phyloP scores from a whole-genome alignment of 2,113 vertebrate species.

The Nannospalax galili region DNA sequence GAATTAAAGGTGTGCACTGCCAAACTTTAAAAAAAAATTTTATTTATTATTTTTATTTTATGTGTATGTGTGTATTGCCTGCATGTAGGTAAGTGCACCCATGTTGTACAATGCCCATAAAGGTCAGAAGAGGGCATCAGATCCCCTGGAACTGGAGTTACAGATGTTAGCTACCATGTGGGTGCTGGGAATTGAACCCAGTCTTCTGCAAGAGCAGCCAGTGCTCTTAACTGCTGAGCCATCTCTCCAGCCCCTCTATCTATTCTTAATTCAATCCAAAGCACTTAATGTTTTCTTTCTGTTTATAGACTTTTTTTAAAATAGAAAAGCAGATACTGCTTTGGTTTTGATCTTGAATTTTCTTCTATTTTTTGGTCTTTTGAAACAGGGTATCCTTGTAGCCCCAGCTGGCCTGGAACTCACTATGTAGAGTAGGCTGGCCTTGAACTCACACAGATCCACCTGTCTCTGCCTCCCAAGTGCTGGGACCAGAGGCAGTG shows the following conservation, averaged over 20 bases:
- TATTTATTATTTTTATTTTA: not conserved
- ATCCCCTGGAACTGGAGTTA: not conserved
- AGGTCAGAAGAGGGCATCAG: not conserved
- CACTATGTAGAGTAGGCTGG: too few species aligned
- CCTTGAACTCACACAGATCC: too few species aligned
- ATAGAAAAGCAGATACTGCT: not conserved
- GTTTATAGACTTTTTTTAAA: not conserved
- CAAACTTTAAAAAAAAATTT: too few species aligned
- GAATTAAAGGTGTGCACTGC: too few species aligned
- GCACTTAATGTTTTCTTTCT: not conserved
- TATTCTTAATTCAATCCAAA: not conserved
- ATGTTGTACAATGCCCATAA: too few species aligned
- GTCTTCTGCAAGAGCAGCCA: not conserved
- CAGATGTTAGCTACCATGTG: not conserved
- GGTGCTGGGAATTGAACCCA: not conserved
- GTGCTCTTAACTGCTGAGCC: not conserved
- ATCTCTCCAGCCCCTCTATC: not conserved
- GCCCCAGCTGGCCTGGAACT: too few species aligned
- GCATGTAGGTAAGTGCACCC: too few species aligned
- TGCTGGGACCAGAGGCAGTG: too few species aligned
- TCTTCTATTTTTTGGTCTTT: too few species aligned
- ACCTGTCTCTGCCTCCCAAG: too few species aligned
- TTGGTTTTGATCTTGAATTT: too few species aligned
- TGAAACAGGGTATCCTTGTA: too few species aligned
- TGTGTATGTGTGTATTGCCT: not conserved